phyloP scores from a whole-genome alignment of 2,113 vertebrate species.

The Corythaixoides concolor region DNA sequence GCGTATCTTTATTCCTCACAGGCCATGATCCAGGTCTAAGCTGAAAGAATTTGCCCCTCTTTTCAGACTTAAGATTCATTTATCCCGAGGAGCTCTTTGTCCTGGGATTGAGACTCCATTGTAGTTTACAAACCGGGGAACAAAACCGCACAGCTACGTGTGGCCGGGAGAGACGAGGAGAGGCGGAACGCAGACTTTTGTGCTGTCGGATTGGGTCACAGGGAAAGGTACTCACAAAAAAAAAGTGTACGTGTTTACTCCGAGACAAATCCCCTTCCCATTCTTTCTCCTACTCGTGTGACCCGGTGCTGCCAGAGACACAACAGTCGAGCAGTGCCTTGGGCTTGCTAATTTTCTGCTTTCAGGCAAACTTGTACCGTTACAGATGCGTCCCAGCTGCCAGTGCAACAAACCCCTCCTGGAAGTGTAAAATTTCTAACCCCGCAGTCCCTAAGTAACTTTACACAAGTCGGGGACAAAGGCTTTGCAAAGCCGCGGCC shows the following conservation, averaged over 20 bases:
- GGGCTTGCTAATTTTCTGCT: slow-evolving; percentile 79
- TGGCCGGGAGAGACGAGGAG: not conserved
- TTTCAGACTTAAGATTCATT: not conserved
- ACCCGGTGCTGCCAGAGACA: slow-evolving; percentile 61
- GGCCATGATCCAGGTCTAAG: not conserved
- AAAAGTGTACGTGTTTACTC: not conserved
- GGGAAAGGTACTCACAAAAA: not conserved
- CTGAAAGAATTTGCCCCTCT: not conserved
- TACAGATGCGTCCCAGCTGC: slow-evolving; percentile 96
- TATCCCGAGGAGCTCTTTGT: not conserved
- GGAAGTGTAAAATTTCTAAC: slow-evolving; percentile 90
- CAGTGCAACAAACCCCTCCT: slow-evolving; percentile 57
- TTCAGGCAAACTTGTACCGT: slow-evolving; percentile 84
- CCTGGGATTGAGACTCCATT: not conserved
- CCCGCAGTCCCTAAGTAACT: slow-evolving; percentile 71
- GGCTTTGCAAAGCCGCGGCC: slow-evolving; percentile 64
- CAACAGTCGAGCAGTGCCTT: slow-evolving; percentile 57
- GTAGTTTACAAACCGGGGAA: not conserved
- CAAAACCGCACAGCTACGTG: not conserved
- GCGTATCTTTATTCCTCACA: not conserved
- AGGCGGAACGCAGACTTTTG: not conserved
- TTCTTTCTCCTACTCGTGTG: slow-evolving; percentile 47
- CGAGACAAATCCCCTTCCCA: slow-evolving; percentile 55
- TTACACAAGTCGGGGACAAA: slow-evolving; percentile 78
- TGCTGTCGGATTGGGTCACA: not conserved